Evolutionary conservation across 2,888 invertebrate genomes (phyloP), one percentile per base, ranked within the genome.

Genomic region (Zaprionus obscuricornis): DNA sequence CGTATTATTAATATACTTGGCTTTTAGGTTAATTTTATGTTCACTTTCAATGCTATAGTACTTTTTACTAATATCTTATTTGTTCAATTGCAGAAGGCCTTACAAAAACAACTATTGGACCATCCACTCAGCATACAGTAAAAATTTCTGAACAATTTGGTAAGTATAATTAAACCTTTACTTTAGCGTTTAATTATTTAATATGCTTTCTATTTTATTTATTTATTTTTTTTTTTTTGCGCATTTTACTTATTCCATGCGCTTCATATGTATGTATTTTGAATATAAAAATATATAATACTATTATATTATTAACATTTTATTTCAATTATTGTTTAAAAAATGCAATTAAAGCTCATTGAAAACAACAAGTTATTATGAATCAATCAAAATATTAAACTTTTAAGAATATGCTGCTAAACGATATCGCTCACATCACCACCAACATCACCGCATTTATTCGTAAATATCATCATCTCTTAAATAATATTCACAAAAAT

Each of bases 321-420:
- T n/a, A n/a, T 56, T 56, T 63, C 16, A 29, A 10, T 65, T 66
- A 50, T 74, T 66, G 14, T 63, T 79, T 60, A 37, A 49, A 14
- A 66, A 84, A 75, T 74, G 83, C 84, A 85, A 85, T 85, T 85
- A 85, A 73, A 85, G 85, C 86, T 74, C 79, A 74, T 74, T 70
- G 66, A 56, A 58, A 59, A 16, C 46, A 63, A 64, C 40, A 63
- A 66, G 69, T 51, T 52, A 13, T 56, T 27, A 33, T 31, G 50
- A 42, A 26, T 10, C 42, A 27, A 36, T 43, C 16, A 54, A 51
- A 29, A 50, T 26, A 18, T 37, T 10, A 43, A 33, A 31, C 13
- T 17, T 24, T 10, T 34, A 37, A 39, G 56, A 37, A 57, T 31
- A 54, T 10, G 59, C 51, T 54, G 59, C 37, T 65, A 55, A 58